Conservation (phyloP, 2,888 invertebrate species). For the Dendrolimus pini region DNA sequence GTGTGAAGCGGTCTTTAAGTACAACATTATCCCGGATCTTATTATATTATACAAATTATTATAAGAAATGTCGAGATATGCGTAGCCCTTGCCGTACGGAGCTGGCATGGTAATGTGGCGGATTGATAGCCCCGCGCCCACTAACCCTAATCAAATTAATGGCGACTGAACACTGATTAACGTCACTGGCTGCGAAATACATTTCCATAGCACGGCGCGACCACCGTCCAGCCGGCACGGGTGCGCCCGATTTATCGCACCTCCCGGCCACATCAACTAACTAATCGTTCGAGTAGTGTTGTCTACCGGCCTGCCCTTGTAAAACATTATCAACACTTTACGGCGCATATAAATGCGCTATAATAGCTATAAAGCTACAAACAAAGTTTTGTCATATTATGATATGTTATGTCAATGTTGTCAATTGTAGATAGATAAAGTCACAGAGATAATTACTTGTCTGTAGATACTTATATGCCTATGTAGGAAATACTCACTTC, state of each 20-base stretch:
- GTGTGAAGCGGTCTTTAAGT: too few species aligned
- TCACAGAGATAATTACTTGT: too few species aligned
- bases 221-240: conserved; percentile 16
- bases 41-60: too few species aligned
- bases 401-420: too few species aligned
- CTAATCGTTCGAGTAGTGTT: conserved; percentile 18
- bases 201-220: conserved; percentile 49
- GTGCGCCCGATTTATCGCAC: conserved; percentile 66
- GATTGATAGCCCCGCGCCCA: conserved; percentile 74
- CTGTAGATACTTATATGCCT: too few species aligned
- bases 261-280: conserved; percentile 39
- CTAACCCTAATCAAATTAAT: conserved; percentile 77
- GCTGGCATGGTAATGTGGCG: conserved; percentile 66
- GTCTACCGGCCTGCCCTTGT: conserved; percentile 12
- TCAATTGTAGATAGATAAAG: too few species aligned
- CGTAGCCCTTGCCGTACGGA: conserved; percentile 30
- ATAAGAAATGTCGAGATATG: conserved; percentile 1
- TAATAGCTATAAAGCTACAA: too few species aligned
- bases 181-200: conserved; percentile 50
- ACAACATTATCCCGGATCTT: too few species aligned
- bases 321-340: conserved; percentile 31
- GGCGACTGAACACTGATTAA: conserved; percentile 72
- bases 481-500: too few species aligned
- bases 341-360: neutral
- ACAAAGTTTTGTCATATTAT: too few species aligned